A percentile compares a stretch with the other conserved stretches of the same genome.
These are phyloP conservation scores for Scaeva pyrastri DNA, from an alignment of 2,888 invertebrate species.

Conservation along the genomic window DNA sequence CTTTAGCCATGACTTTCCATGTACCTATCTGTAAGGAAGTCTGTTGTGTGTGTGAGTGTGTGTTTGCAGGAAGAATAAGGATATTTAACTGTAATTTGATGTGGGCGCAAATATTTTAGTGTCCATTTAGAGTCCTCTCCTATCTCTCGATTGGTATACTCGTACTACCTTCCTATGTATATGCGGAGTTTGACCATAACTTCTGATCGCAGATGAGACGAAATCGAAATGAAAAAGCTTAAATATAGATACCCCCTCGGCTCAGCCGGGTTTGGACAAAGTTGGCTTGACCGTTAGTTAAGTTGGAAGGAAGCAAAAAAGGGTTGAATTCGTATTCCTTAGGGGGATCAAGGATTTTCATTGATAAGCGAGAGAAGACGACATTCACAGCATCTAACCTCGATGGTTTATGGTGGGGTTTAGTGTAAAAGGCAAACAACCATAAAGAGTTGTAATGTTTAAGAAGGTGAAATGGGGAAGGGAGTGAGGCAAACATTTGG, in stretches of 20 bases:
- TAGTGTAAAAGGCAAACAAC: slow-evolving; percentile 50
- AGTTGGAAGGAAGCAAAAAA: slow-evolving; percentile 41
- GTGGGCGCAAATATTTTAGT: slow-evolving; percentile 81
- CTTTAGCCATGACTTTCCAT: background rate
- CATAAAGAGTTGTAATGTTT: slow-evolving; percentile 62
- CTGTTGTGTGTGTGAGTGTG: background rate
- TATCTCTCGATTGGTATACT: slow-evolving; percentile 42
- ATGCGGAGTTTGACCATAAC: slow-evolving; percentile 82
- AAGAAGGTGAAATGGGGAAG: background rate
- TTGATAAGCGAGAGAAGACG: slow-evolving; percentile 55
- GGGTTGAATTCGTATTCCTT: slow-evolving; percentile 61
- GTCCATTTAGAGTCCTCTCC: slow-evolving; percentile 81
- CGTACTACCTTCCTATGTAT: slow-evolving; percentile 75
- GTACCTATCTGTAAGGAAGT: no score
- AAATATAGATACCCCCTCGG: slow-evolving; percentile 17
- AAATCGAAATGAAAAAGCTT: slow-evolving; percentile 73
- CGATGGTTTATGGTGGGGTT: slow-evolving; percentile 71
- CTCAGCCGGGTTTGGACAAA: no score
- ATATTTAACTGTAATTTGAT: slow-evolving; percentile 66
- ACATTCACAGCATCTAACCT: slow-evolving; percentile 75
- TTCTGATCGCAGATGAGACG: slow-evolving; percentile 82
- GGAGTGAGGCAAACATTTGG: background rate
- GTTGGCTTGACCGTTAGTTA: background rate
- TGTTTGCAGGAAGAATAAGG: slow-evolving; percentile 4
- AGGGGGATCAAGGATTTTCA: slow-evolving; percentile 58